Conservation (phyloP, 2,797 vertebrate genomes). For the Melanotaenia nigrans region DNA sequence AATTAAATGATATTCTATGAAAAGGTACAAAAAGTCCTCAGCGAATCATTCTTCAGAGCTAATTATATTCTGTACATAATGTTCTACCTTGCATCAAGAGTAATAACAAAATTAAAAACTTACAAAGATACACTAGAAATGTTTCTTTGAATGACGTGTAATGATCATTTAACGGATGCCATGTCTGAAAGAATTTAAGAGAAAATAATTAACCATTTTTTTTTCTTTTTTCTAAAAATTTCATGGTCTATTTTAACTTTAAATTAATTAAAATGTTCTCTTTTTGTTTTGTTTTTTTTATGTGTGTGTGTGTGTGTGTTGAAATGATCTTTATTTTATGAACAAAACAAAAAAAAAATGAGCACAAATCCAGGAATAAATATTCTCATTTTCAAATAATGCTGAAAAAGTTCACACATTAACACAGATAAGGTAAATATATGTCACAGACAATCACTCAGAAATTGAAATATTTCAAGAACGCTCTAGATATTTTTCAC, state of each 20-base stretch:
- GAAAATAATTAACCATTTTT: slow-evolving; percentile 3
- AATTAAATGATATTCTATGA: too few species aligned
- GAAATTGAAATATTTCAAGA: slow-evolving; percentile 19
- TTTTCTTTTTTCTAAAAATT: slow-evolving; percentile 15
- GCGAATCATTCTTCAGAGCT: too few species aligned
- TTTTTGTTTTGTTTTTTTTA: background rate
- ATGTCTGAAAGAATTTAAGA: slow-evolving; percentile 15
- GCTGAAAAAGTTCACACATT: slow-evolving; percentile 32
- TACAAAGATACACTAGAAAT: slow-evolving; percentile 36
- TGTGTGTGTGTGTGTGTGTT: background rate
- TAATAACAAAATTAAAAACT: slow-evolving; percentile 16
- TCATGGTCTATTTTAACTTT: slow-evolving; percentile 9
- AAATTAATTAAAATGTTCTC: slow-evolving; percentile 11
- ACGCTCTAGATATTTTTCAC: background rate
- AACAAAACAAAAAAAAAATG: background rate
- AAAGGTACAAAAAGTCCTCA: too few species aligned
- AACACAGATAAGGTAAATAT: slow-evolving; percentile 11
- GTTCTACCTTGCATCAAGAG: too few species aligned
- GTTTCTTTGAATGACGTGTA: slow-evolving; percentile 29
- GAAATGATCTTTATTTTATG: slow-evolving; percentile 21
- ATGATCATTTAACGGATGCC: slow-evolving; percentile 47
- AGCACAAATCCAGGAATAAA: slow-evolving; percentile 20
- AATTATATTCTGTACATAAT: too few species aligned
- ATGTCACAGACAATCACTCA: background rate
- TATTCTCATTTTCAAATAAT: slow-evolving; percentile 25